Evolutionary conservation across 2,888 invertebrate genomes (phyloP), one percentile per base, ranked within the genome.

Genomic region (Autographa gamma): DNA sequence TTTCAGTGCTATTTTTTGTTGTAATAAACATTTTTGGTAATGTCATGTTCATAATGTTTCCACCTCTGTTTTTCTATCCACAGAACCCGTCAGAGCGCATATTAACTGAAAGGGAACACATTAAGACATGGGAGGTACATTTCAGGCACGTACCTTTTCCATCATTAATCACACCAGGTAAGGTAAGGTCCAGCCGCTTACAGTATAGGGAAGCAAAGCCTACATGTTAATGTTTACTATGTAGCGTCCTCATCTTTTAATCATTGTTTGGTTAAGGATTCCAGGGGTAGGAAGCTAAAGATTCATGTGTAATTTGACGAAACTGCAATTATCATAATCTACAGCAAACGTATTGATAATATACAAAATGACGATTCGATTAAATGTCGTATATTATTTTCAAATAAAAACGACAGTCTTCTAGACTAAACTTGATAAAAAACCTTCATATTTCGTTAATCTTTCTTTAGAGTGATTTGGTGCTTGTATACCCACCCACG

Each of bases 91-190:
- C 19, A 19, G 54, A 18, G 19, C 18, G 25, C 19, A 19, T 11
- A 56, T 14, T 56, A 56, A 19, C 25, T 19, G 25, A 13, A 56
- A 11, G 54, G 54, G 54, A 13, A 25, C 25, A 64, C 63, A 31
- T 31, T 25, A 66, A 56, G 56, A 61, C 66, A 63, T 54, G 32
- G 41, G n/a, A 58, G 62, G 38, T 43, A 56, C 25, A 63, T 66
- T 58, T 38, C 6, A 32, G 14, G 31, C 16, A 59, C 48, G 11
- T 71, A 63, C 71, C 63, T 43, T 18, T 48, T 19, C 61, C 58
- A n/a, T 66, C 76, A 73, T 76, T 64, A 76, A 76, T 76, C 77
- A 76, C 25, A 25, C 25, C n/a, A n/a, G n/a, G n/a, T n/a, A n/a
- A n/a, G n/a, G n/a, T n/a, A n/a, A n/a, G n/a, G 32, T 38, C 58